A percentile compares a stretch with the other conserved stretches of the same genome.
These are phyloP conservation scores for Chelonia mydas DNA, from an alignment of 2,797 vertebrate species.

Conservation along the genomic window DNA sequence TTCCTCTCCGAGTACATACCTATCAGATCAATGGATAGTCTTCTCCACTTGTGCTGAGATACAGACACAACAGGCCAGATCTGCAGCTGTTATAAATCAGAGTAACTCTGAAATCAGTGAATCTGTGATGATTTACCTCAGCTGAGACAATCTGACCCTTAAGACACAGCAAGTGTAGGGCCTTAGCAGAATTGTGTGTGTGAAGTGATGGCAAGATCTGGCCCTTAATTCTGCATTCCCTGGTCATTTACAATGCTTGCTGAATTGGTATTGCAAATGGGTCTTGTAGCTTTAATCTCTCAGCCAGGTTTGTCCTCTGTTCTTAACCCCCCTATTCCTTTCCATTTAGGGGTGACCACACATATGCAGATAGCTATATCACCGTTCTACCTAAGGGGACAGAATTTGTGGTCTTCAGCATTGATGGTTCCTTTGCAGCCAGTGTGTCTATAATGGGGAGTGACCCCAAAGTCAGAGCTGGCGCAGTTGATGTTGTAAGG, in stretches of 20 bases:
- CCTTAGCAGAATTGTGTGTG: neutral
- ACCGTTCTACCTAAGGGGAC: slow-evolving; percentile 93
- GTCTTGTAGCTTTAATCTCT: neutral
- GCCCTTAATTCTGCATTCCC: neutral
- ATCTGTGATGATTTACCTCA: neutral
- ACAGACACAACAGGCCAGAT: neutral
- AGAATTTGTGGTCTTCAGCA: slow-evolving; percentile 98
- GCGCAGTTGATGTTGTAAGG: slow-evolving; percentile 98
- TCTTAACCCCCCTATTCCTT: neutral
- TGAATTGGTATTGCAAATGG: neutral
- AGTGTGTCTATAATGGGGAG: slow-evolving; percentile 99
- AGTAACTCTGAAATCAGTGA: neutral
- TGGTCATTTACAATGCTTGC: neutral
- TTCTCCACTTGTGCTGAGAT: neutral
- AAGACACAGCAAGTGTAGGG: neutral
- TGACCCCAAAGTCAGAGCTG: slow-evolving; percentile 96
- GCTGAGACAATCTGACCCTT: neutral
- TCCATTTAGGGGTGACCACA: slow-evolving; percentile 93
- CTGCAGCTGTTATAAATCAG: neutral
- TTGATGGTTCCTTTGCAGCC: slow-evolving; percentile 97
- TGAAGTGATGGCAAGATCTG: neutral
- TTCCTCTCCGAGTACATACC: neutral
- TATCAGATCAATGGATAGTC: neutral
- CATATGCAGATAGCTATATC: slow-evolving; percentile 96
- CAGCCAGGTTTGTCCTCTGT: neutral